Evolutionary conservation across 2,797 vertebrate genomes (phyloP).

Genomic region (Lutra lutra): DNA sequence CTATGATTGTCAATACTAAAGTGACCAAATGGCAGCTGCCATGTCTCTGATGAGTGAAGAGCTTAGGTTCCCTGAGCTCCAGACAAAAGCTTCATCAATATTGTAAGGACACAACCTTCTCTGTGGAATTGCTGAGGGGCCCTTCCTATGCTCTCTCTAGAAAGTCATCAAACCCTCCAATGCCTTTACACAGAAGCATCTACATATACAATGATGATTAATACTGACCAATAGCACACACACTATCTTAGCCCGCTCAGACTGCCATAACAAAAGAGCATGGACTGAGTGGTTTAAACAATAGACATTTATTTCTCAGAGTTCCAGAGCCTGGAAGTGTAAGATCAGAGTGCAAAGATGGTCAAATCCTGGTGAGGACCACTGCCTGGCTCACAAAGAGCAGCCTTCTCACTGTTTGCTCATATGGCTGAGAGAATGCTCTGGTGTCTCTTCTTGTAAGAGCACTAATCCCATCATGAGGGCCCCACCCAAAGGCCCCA

Average conservation of each 20-base stretch:
- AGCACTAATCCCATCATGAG: neutral
- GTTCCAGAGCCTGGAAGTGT: neutral
- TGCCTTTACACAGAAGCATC: neutral
- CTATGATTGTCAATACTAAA: neutral
- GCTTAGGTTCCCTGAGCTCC: neutral
- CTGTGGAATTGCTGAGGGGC: fast-evolving
- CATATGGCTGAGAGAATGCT: no score
- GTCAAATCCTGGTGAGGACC: no score
- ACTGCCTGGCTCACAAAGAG: neutral
- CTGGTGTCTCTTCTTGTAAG: neutral
- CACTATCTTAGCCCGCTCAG: neutral
- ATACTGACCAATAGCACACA: neutral
- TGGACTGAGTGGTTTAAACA: neutral
- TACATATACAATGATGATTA: fast-evolving
- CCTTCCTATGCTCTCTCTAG: neutral
- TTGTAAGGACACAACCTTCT: fast-evolving
- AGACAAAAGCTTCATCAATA: fast-evolving
- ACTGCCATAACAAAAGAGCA: fast-evolving
- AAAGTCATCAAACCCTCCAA: no score
- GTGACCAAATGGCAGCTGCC: neutral
- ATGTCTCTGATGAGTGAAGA: neutral
- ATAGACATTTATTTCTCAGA: no score
- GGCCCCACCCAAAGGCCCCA: no score
- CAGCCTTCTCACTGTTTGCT: neutral
- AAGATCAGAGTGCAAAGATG: neutral